These are phyloP conservation scores for Pogonognathellus flavescens DNA, from an alignment of 1,140 invertebrate species.

Conservation along the genomic window DNA sequence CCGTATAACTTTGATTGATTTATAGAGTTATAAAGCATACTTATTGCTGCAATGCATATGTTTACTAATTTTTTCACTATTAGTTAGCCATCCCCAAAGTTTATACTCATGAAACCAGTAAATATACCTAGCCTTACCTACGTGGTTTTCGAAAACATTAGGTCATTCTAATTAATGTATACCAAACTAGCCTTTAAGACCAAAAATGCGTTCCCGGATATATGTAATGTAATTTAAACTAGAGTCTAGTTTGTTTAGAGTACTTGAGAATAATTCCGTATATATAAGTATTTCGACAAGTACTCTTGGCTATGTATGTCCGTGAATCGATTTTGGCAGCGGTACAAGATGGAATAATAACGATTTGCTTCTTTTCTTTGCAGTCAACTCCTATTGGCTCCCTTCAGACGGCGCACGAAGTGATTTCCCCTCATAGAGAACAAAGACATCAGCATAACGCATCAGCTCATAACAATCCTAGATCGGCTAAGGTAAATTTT, in stretches of 20 bases:
- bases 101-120: too few species aligned
- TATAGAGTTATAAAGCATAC: too few species aligned
- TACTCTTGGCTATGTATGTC: background rate
- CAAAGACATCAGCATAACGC: conserved; percentile 67
- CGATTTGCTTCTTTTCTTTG: conserved; percentile 68
- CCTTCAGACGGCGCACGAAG: conserved; percentile 88
- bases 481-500: conserved; percentile 82
- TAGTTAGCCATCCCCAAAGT: too few species aligned
- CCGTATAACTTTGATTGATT: too few species aligned
- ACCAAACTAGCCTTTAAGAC: background rate
- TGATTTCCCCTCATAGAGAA: conserved; percentile 90
- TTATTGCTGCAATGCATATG: too few species aligned
- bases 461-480: conserved; percentile 70
- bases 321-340: background rate
- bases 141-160: background rate
- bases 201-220: too few species aligned
- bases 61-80: too few species aligned
- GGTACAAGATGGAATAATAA: background rate
- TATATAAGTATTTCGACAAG: background rate
- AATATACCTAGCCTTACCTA: too few species aligned
- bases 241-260: too few species aligned
- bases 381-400: conserved; percentile 93
- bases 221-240: too few species aligned
- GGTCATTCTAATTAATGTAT: background rate
- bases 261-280: too few species aligned